Conservation (phyloP, 2,113 vertebrate genomes). For the Nerophis lumbriciformis region DNA sequence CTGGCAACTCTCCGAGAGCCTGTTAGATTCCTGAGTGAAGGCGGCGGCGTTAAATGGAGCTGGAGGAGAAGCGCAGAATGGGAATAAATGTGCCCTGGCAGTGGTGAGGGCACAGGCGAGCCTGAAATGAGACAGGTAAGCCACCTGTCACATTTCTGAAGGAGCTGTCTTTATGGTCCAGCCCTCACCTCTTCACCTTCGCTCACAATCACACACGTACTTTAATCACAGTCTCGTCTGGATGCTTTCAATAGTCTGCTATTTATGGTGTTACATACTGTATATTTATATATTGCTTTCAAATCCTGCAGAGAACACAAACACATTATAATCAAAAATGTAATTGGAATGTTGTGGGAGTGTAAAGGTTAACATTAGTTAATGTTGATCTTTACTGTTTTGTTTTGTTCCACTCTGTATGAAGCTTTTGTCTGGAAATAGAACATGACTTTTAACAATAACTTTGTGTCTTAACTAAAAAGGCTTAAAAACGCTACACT, state of each 20-base stretch:
- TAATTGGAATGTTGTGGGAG: neutral
- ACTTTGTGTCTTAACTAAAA: too few relatives aligned
- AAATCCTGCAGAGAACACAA: constrained; percentile 3
- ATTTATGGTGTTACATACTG: too few relatives aligned
- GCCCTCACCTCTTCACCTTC: constrained; percentile 32
- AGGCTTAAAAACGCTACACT: too few relatives aligned
- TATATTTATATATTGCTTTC: too few relatives aligned
- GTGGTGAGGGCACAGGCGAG: neutral
- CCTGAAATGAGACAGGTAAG: constrained; percentile 41
- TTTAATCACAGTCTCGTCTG: too few relatives aligned
- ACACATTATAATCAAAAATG: constrained; percentile 6
- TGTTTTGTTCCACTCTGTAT: too few relatives aligned
- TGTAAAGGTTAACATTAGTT: too few relatives aligned
- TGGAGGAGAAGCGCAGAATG: constrained; percentile 23
- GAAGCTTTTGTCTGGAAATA: too few relatives aligned
- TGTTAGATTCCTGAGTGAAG: constrained; percentile 46
- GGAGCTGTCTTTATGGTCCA: constrained; percentile 24
- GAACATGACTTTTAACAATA: too few relatives aligned
- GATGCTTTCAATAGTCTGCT: too few relatives aligned
- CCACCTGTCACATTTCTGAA: constrained; percentile 1
- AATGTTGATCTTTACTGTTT: too few relatives aligned
- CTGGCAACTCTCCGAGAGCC: constrained; percentile 44
- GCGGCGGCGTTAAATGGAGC: constrained; percentile 40
- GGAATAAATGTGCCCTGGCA: constrained; percentile 44
- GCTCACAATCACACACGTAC: neutral